Evolutionary conservation across 2,113 vertebrate genomes (phyloP).

Genomic region (Climacteris rufus): DNA sequence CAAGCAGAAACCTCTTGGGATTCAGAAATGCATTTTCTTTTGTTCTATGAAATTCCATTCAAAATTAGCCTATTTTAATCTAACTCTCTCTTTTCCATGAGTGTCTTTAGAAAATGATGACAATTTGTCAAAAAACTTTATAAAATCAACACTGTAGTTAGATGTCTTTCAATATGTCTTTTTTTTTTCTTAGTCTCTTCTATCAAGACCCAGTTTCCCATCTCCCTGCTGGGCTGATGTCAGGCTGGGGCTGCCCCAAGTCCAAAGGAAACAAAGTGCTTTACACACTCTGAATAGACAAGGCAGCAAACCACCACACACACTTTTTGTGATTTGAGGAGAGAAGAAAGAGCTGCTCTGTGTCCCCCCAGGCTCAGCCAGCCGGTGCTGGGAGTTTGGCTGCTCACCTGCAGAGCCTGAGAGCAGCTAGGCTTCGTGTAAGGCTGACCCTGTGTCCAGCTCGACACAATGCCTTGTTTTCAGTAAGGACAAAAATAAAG

Average conservation of each 20-base stretch:
- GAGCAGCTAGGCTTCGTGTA: background rate
- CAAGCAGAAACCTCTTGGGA: background rate
- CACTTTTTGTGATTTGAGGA: background rate
- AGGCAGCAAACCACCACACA: background rate
- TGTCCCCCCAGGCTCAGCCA: background rate
- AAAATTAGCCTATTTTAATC: background rate
- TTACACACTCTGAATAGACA: background rate
- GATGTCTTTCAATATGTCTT: background rate
- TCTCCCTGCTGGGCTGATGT: background rate
- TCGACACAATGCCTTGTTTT: background rate
- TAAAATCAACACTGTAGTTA: background rate
- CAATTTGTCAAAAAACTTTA: background rate
- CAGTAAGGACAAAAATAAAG: background rate
- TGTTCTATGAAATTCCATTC: background rate
- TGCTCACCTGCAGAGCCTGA: background rate
- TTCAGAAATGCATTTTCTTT: background rate
- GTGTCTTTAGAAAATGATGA: background rate
- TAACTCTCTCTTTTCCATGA: background rate
- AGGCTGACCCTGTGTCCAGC: fast-evolving
- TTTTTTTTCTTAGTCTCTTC: background rate
- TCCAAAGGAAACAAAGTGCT: background rate
- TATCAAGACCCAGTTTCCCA: background rate
- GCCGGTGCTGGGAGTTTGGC: background rate
- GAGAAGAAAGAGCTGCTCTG: no score
- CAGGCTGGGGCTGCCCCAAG: background rate